Conservation (phyloP, 2,888 invertebrate species). For the Philereme transversata region DNA sequence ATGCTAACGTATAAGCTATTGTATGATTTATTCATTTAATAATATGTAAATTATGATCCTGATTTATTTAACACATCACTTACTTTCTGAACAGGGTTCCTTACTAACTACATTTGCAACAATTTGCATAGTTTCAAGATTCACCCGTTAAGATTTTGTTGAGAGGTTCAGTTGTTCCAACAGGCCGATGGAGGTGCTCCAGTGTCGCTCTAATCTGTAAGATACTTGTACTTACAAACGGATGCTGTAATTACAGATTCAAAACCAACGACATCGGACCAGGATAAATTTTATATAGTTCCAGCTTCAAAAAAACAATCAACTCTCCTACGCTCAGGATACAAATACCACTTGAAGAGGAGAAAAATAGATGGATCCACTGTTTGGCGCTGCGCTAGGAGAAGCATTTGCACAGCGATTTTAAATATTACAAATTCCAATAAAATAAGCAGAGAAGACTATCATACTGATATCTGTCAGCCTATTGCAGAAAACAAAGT, state of each 20-base stretch:
- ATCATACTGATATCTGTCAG: not conserved
- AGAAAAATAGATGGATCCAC: conserved; percentile 5
- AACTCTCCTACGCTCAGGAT: conserved; percentile 6
- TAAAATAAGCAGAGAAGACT: conserved; percentile 3
- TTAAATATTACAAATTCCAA: not conserved
- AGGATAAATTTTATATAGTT: not conserved
- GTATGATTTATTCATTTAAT: too few relatives aligned
- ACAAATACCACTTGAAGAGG: conserved; percentile 5
- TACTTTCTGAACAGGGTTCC: too few relatives aligned
- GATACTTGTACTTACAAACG: too few relatives aligned
- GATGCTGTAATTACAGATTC: not conserved
- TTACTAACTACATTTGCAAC: too few relatives aligned
- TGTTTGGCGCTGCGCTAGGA: conserved; percentile 11
- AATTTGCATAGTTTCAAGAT: too few relatives aligned
- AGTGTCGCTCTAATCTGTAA: too few relatives aligned
- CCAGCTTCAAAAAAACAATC: conserved; percentile 2
- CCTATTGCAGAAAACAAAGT: not conserved
- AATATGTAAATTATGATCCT: too few relatives aligned
- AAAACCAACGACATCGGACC: not conserved
- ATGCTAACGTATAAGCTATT: too few relatives aligned
- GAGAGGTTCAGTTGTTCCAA: too few relatives aligned
- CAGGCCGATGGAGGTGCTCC: too few relatives aligned
- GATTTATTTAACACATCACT: too few relatives aligned
- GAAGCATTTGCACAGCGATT: not conserved
- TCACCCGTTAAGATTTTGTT: too few relatives aligned